These are phyloP conservation scores for Galagoides demidoff DNA, from an alignment of 2,797 vertebrate species.

Conservation along the genomic window DNA sequence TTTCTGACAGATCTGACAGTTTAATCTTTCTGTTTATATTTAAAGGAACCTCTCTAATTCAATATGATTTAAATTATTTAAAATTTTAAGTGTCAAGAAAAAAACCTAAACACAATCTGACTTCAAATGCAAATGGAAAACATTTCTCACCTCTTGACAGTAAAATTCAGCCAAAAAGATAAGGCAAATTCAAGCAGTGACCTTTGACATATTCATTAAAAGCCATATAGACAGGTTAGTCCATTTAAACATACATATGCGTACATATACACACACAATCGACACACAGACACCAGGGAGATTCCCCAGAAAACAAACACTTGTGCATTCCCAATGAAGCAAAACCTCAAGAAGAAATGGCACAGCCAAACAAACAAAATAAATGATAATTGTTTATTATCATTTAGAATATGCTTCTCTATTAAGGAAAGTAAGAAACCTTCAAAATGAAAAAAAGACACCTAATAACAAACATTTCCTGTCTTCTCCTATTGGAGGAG, in stretches of 20 bases:
- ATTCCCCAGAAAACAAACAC: conserved; percentile 52
- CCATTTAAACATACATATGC: not conserved
- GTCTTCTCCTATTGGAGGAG: conserved; percentile 56
- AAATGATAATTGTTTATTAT: conserved; percentile 64
- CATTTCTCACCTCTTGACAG: conserved; percentile 11
- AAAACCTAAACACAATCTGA: conserved; percentile 54
- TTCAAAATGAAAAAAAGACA: conserved; percentile 71
- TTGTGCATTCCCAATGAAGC: conserved; percentile 59
- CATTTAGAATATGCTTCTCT: too few species aligned
- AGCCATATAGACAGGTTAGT: conserved; percentile 28
- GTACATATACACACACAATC: not conserved
- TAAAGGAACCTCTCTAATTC: conserved; percentile 73
- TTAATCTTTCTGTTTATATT: conserved; percentile 78
- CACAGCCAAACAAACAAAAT: conserved; percentile 34
- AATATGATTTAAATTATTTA: conserved; percentile 70
- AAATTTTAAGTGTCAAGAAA: conserved; percentile 61
- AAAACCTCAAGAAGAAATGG: conserved; percentile 64
- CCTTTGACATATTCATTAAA: conserved; percentile 64
- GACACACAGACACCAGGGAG: not conserved
- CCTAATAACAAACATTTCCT: conserved; percentile 15
- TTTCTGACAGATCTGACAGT: conserved; percentile 68
- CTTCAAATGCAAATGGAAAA: conserved; percentile 69
- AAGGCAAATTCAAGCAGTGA: conserved; percentile 63
- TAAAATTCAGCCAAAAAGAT: conserved; percentile 71
- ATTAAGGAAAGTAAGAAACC: conserved; percentile 67